Base-by-base conservation (phyloP, 2,797 vertebrate genomes). In the Parauchenoglanis punctatus region DNA sequence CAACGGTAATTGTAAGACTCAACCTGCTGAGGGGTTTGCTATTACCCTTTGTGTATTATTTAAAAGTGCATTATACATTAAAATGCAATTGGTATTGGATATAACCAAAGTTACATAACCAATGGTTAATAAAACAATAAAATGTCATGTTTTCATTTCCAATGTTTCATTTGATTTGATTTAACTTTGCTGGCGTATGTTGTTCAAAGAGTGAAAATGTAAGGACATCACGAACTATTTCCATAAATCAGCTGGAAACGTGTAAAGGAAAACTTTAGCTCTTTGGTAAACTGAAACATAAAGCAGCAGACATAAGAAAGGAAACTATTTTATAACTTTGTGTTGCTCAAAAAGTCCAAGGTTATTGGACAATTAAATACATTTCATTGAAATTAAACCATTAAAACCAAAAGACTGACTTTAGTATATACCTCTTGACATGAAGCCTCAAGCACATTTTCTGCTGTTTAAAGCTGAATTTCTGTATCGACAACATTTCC, bases 61-160 rank as follows among this genome's bases (percentile, higher is more conserved):
- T 23, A 49, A 2, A 65, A 65, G 13, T 46, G 13, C 40, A 40
- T 40, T 40, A 46, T 17, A 63, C 25, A 40, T 40, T 10, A 40
- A 12, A 23, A 35, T 78, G 76, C 11, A n/a, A 59, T 12, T 10
- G 12, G 11, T n/a, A 44, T 44, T 59, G 20, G 56, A 81, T 40
- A 59, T 59, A 80, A 40, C 10, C 18, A 13, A 58, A 35, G 31
- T 78, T 35, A 58, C 52, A 23, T 58, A 61, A 7, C 23, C 58
- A 31, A 1, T 18, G 75, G 35, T 58, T 31, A 18, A 56, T 56
- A 20, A 7, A 56, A 31, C 13, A 17, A 56, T 4, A 28, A 17
- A 76, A 54, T 54, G 25, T 78, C 72, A 75, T 77, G 76, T 35
- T 78, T 78, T 52, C 25, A 52, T 76, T 76, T 75, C 20, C 72